These are phyloP conservation scores for Drosophila subpulchrella DNA, from an alignment of 1,140 invertebrate species.

Conservation along the genomic window DNA sequence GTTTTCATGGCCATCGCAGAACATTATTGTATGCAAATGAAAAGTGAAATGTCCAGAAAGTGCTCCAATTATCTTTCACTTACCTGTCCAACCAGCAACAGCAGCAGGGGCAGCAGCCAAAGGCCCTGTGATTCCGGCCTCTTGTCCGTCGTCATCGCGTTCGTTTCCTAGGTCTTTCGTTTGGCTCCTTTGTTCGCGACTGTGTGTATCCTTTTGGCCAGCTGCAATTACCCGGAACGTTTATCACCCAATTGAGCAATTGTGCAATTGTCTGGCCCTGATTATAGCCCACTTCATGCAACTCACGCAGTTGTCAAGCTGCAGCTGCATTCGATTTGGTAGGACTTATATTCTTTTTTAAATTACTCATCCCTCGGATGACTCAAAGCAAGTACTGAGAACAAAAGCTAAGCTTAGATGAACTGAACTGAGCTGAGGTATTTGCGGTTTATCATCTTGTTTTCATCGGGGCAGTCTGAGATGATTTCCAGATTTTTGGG, in stretches of 20 bases:
- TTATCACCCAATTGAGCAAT: constrained; percentile 57
- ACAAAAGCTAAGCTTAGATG: constrained; percentile 36
- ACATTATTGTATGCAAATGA: constrained; percentile 81
- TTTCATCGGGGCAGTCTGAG: constrained; percentile 32
- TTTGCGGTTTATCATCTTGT: constrained; percentile 51
- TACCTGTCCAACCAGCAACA: constrained; percentile 68
- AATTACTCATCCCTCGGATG: constrained; percentile 63
- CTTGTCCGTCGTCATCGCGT: constrained; percentile 53
- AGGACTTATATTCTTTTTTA: constrained; percentile 11
- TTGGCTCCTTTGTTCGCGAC: constrained; percentile 5
- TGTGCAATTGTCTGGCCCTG: constrained; percentile 42
- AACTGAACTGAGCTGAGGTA: constrained; percentile 3
- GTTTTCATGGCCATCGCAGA: constrained; percentile 64
- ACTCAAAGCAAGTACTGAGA: constrained; percentile 46
- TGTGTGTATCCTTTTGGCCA: constrained; percentile 46
- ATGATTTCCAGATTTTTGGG: constrained; percentile 42
- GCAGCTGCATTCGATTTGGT: constrained; percentile 25
- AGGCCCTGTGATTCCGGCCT: constrained; percentile 32
- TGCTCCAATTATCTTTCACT: constrained; percentile 53
- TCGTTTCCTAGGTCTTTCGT: constrained; percentile 71
- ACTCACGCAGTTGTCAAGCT: constrained; percentile 57
- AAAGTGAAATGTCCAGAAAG: constrained; percentile 76
- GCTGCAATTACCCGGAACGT: constrained; percentile 62
- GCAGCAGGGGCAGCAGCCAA: constrained; percentile 44
- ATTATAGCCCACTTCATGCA: constrained; percentile 72